Evolutionary conservation across 2,113 vertebrate species (phyloP).

Genomic region (Galemys pyrenaicus): DNA sequence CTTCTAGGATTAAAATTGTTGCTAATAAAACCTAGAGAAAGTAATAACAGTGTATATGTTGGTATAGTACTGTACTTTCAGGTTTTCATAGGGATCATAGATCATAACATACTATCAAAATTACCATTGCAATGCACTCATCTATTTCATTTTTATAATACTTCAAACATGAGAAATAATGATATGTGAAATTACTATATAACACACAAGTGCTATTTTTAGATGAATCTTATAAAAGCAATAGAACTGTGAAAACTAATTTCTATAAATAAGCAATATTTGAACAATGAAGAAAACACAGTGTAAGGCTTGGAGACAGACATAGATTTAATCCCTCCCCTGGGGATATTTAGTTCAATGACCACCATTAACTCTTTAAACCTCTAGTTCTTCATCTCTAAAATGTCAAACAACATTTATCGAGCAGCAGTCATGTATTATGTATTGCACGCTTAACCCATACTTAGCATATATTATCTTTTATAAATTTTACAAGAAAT

Average conservation of each 20-base stretch:
- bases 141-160: not conserved
- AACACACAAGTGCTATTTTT: not conserved
- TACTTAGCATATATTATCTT: not conserved
- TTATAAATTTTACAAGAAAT: not conserved
- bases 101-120: not conserved
- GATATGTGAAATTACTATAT: conserved; percentile 19
- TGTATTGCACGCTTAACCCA: not conserved
- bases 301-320: not conserved
- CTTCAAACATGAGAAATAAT: conserved; percentile 30
- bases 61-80: not conserved
- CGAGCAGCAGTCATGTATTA: not conserved
- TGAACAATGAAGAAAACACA: not conserved
- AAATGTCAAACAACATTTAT: not conserved
- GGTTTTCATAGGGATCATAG: not conserved
- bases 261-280: conserved; percentile 8
- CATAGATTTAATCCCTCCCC: not conserved
- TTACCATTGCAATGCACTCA: not conserved
- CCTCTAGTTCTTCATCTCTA: not conserved
- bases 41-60: not conserved
- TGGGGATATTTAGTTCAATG: not conserved
- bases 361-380: not conserved
- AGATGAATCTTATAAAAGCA: conserved; percentile 4
- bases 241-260: not conserved
- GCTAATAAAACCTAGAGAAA: not conserved
- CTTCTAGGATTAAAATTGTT: not conserved